Conservation (phyloP, 2,797 vertebrate species). For the Labeo calbasu region DNA sequence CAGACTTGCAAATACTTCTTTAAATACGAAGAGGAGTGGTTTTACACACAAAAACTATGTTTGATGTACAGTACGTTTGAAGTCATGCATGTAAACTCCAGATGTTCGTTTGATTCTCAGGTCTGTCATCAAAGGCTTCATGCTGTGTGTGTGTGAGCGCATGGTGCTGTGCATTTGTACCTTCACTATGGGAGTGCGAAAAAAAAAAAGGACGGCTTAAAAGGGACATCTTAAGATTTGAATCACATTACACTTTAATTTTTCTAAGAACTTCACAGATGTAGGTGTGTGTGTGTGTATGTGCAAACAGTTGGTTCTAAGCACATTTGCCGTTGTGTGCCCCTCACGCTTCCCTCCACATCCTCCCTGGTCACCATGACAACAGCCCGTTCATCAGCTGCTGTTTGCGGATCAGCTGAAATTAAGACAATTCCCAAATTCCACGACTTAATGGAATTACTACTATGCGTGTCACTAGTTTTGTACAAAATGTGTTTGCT, state of each 20-base stretch:
- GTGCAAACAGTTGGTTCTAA: not conserved
- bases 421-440: constrained; percentile 41
- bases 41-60: constrained; percentile 19
- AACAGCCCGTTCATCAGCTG: constrained; percentile 33
- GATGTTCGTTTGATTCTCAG: constrained; percentile 49
- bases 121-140: constrained; percentile 47
- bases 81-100: constrained; percentile 41
- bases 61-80: constrained; percentile 36
- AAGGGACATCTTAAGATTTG: not conserved
- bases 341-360: constrained; percentile 19
- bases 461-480: constrained; percentile 35
- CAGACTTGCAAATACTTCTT: not conserved
- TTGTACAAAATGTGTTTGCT: constrained; percentile 33
- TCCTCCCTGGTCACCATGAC: constrained; percentile 49
- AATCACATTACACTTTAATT: not conserved
- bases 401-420: constrained; percentile 23
- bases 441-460: constrained; percentile 37
- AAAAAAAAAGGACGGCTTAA: not conserved
- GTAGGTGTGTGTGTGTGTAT: constrained; percentile 5
- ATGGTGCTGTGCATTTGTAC: not conserved
- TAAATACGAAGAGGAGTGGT: not conserved
- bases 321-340: not conserved
- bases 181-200: not conserved
- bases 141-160: not conserved
- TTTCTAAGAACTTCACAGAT: not conserved